These are phyloP conservation scores for Agrypnus murinus DNA, from an alignment of 2,888 invertebrate genomes.

Conservation along the genomic window DNA sequence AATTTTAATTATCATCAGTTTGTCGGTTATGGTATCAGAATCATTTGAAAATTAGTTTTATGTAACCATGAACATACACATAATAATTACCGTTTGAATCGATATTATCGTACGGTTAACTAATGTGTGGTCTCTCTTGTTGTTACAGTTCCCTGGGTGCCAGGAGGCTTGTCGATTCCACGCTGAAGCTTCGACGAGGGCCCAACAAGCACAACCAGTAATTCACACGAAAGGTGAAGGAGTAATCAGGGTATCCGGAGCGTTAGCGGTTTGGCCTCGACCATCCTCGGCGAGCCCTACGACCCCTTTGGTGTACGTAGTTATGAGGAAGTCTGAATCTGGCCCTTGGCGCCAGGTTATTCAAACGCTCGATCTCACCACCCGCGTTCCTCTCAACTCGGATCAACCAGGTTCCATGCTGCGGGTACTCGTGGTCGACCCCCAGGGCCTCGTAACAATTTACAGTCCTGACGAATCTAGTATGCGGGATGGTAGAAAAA, in stretches of 20 bases:
- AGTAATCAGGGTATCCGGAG: conserved; percentile 78
- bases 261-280: conserved; percentile 79
- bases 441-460: conserved; percentile 81
- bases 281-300: conserved; percentile 74
- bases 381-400: conserved; percentile 78
- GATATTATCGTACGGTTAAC: conserved; percentile 20
- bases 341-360: conserved; percentile 81
- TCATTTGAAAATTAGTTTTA: conserved; percentile 37
- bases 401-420: conserved; percentile 76
- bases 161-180: conserved; percentile 83
- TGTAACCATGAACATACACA: conserved; percentile 63
- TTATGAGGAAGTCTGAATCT: conserved; percentile 79
- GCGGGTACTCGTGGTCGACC: conserved; percentile 81
- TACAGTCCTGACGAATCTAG: conserved; percentile 80
- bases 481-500: conserved; percentile 69
- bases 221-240: conserved; percentile 82
- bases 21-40: neutral
- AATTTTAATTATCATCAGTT: conserved; percentile 15
- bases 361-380: conserved; percentile 79
- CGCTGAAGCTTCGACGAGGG: conserved; percentile 75
- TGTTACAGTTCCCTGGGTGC: conserved; percentile 81
- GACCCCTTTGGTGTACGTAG: conserved; percentile 80
- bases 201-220: conserved; percentile 80
- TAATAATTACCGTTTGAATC: conserved; percentile 58
- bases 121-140: conserved; percentile 52